phyloP scores from a whole-genome alignment of 2,113 vertebrate species.

The Lutjanus erythropterus region DNA sequence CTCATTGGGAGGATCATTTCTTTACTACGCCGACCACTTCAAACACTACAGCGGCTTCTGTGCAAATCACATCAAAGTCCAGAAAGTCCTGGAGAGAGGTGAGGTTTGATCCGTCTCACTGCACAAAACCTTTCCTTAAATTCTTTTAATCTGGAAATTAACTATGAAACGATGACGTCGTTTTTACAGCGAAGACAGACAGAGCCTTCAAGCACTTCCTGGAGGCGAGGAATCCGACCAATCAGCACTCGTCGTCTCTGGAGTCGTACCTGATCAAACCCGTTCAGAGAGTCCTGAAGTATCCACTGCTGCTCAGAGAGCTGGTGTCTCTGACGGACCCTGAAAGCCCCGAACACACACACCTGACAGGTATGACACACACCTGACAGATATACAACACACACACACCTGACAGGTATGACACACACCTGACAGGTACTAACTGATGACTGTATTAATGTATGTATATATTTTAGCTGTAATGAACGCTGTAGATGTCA shows the following conservation, averaged over 20 bases:
- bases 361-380: slow-evolving; percentile 89
- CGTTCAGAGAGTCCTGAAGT: slow-evolving; percentile 96
- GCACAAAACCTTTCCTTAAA: neutral
- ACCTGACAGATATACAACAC: neutral
- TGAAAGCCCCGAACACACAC: slow-evolving; percentile 92
- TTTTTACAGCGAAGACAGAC: slow-evolving; percentile 90
- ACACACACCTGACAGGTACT: neutral
- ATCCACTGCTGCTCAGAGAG: slow-evolving; percentile 93
- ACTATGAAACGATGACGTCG: neutral
- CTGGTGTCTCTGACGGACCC: slow-evolving; percentile 92
- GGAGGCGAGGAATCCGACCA: slow-evolving; percentile 92
- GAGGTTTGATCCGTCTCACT: neutral
- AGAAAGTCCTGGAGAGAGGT: slow-evolving; percentile 98
- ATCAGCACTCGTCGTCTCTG: slow-evolving; percentile 95
- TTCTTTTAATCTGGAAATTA: neutral
- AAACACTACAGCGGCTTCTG: slow-evolving; percentile 98
- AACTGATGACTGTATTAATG: no score
- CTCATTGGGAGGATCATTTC: slow-evolving; percentile 94
- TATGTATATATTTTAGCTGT: no score
- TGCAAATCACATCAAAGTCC: slow-evolving; percentile 96
- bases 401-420: neutral
- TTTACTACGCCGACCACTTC: slow-evolving; percentile 97
- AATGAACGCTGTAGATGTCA: no score
- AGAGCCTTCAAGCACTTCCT: slow-evolving; percentile 93
- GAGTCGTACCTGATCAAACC: slow-evolving; percentile 99